These are phyloP conservation scores for Aphis gossypii DNA, from an alignment of 1,140 invertebrate genomes.

Conservation along the genomic window DNA sequence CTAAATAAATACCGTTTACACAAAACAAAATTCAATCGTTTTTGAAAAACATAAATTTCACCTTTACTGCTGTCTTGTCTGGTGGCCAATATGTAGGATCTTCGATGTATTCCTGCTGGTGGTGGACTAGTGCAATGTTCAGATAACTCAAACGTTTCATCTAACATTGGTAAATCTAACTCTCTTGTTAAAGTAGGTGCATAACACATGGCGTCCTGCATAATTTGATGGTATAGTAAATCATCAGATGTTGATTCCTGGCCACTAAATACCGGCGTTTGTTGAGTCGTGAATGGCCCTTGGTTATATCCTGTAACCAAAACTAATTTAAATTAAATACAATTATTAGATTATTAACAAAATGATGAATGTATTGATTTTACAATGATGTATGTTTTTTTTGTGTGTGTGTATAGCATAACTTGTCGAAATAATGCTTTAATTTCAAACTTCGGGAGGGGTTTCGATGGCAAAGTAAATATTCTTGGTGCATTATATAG, in stretches of 20 bases:
- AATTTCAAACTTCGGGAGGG: no score
- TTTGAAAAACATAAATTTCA: not conserved
- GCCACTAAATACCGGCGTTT: slow-evolving; percentile 46
- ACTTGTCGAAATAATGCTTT: no score
- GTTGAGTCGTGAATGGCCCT: slow-evolving; percentile 41
- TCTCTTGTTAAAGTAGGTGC: slow-evolving; percentile 61
- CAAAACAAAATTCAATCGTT: not conserved
- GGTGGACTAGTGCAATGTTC: slow-evolving; percentile 49
- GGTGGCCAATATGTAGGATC: slow-evolving; percentile 61
- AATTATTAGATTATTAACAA: no score
- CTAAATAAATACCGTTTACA: not conserved
- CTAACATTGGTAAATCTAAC: slow-evolving; percentile 60
- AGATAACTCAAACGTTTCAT: slow-evolving; percentile 58
- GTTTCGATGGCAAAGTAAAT: no score
- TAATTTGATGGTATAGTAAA: slow-evolving; percentile 61
- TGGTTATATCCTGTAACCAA: slow-evolving; percentile 44
- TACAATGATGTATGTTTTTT: no score
- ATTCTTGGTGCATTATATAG: no score
- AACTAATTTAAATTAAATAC: not conserved
- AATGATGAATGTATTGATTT: no score
- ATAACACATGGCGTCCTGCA: slow-evolving; percentile 62
- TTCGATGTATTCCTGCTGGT: slow-evolving; percentile 59
- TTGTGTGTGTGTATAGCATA: no score
- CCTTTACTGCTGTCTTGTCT: slow-evolving; percentile 56
- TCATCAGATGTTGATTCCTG: slow-evolving; percentile 59